These are phyloP conservation scores for Acrossocheilus wenchowensis DNA, from an alignment of 2,797 vertebrate genomes.

Conservation along the genomic window DNA sequence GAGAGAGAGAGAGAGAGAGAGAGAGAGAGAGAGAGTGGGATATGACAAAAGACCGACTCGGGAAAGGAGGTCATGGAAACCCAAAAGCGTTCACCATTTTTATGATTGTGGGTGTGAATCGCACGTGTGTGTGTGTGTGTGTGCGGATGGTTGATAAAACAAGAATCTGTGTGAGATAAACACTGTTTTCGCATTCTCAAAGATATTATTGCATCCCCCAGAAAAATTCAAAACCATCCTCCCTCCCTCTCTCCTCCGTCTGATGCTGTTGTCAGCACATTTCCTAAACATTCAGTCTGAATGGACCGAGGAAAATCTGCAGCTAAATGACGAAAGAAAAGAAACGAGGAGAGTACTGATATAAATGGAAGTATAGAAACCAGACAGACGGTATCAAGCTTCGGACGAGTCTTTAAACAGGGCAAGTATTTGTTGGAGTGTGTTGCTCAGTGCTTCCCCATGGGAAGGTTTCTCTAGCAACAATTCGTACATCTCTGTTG, in stretches of 20 bases:
- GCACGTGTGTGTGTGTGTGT: background rate
- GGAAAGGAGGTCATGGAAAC: constrained; percentile 61
- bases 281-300: constrained; percentile 16
- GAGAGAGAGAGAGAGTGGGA: constrained; percentile 54
- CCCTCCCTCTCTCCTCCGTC: constrained; percentile 57
- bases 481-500: constrained; percentile 38
- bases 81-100: constrained; percentile 45
- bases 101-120: constrained; percentile 54
- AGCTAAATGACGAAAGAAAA: constrained; percentile 58
- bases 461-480: constrained; percentile 53
- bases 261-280: constrained; percentile 57
- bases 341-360: constrained; percentile 56
- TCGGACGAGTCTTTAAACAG: constrained; percentile 29
- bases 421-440: constrained; percentile 26
- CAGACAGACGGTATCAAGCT: constrained; percentile 38
- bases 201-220: constrained; percentile 12
- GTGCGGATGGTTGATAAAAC: constrained; percentile 14
- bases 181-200: background rate
- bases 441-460: constrained; percentile 30
- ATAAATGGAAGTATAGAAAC: background rate
- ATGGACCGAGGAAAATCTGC: constrained; percentile 13
- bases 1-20: constrained; percentile 65
- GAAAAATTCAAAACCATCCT: background rate
- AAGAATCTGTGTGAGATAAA: constrained; percentile 17
- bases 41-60: constrained; percentile 45